A percentile compares a stretch with the other conserved stretches of the same genome.
Conservation (phyloP, 1,140 invertebrate species). For the Drosophila lowei region DNA sequence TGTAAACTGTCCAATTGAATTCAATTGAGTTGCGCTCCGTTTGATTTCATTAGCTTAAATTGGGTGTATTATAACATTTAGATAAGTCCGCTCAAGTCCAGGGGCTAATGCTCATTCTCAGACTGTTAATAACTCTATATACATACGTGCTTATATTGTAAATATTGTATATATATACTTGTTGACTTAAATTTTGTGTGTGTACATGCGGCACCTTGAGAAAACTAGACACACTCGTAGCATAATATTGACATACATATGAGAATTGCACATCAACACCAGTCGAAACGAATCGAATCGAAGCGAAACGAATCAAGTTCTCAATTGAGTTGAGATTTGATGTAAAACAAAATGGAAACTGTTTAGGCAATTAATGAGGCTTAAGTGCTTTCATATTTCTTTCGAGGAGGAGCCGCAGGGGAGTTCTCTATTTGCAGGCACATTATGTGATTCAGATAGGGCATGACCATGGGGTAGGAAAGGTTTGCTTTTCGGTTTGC, state of each 20-base stretch:
- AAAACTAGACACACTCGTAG: slow-evolving; percentile 43
- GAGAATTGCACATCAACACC: slow-evolving; percentile 57
- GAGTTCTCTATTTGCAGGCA: slow-evolving; percentile 1
- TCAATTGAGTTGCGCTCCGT: slow-evolving; percentile 68
- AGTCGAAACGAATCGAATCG: slow-evolving; percentile 38
- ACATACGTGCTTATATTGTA: slow-evolving; percentile 10
- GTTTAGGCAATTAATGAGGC: slow-evolving; percentile 37
- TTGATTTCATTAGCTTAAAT: slow-evolving; percentile 74
- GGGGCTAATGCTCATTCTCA: slow-evolving; percentile 39
- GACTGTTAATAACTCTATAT: slow-evolving; percentile 66
- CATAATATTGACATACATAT: slow-evolving; percentile 74
- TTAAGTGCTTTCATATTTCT: slow-evolving; percentile 29
- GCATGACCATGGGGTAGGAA: neutral
- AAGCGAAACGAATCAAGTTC: slow-evolving; percentile 24
- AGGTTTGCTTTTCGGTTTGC: no score
- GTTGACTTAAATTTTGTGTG: slow-evolving; percentile 17
- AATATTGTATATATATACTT: neutral
- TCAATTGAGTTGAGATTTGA: slow-evolving; percentile 2
- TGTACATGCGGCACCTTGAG: slow-evolving; percentile 62
- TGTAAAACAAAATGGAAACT: slow-evolving; percentile 23
- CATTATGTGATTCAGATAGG: neutral
- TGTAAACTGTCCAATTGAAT: slow-evolving; percentile 68
- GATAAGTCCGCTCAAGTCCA: slow-evolving; percentile 35
- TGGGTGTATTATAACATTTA: slow-evolving; percentile 58
- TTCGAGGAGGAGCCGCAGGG: neutral